Base-by-base conservation (phyloP, 37 sponge, comb jelly and placozoan species). In the Cliona cf. orientalis region DNA sequence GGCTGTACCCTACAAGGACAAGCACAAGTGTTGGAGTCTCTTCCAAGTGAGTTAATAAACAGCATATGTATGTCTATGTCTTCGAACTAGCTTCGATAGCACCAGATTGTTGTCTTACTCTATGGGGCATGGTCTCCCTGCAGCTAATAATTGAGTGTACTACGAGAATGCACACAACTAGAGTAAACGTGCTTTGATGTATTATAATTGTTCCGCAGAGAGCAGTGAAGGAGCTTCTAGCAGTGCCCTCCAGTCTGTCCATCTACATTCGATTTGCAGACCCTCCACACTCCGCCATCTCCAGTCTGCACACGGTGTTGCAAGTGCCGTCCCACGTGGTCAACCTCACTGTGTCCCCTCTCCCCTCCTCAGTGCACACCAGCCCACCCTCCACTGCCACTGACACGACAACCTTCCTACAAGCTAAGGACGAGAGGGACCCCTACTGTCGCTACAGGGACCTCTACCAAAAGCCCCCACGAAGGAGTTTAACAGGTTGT, bases 11-110 rank as follows among this genome's bases (percentile, higher is more conserved):
- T 72, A 31, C 44, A 56, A 26, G 12, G 73, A 82, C 36, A 71
- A 71, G 34, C 73, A 82, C 64, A 58, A 42, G 60, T 58, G 61
- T 38, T 82, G 82, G 82, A 5, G 17, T 23, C 29, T 60, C 11
- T 82, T 82, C 26, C 72, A 62, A 17, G 82, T 82, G 22, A 82
- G 82, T 59, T 43, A n/a, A n/a, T n/a, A n/a, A n/a, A n/a, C n/a
- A n/a, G n/a, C n/a, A n/a, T n/a, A n/a, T n/a, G n/a, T n/a, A n/a
- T n/a, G n/a, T n/a, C n/a, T n/a, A n/a, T n/a, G n/a, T n/a, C n/a
- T n/a, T n/a, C n/a, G n/a, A n/a, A n/a, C n/a, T n/a, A n/a, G n/a
- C n/a, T n/a, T n/a, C n/a, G n/a, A n/a, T n/a, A n/a, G n/a, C n/a
- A n/a, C n/a, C n/a, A n/a, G n/a, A n/a, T n/a, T n/a, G n/a, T n/a